Conservation (phyloP, 2,888 invertebrate species). For the Oscheius sp. region DNA sequence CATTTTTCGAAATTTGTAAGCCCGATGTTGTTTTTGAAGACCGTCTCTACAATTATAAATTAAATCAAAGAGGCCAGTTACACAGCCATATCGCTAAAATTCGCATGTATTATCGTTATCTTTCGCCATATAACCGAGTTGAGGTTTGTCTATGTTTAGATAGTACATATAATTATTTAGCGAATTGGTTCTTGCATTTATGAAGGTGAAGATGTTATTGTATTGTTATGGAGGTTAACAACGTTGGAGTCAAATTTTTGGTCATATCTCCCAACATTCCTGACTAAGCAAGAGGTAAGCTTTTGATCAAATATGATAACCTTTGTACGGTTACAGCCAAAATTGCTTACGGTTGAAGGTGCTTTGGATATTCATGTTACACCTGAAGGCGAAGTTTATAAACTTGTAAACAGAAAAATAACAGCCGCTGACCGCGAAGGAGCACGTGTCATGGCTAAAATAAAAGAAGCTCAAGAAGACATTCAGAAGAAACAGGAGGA, state of each 20-base stretch:
- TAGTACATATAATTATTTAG: constrained; percentile 41
- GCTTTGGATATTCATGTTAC: constrained; percentile 63
- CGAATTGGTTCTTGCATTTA: constrained; percentile 66
- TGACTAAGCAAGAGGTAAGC: constrained; percentile 59
- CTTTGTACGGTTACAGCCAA: constrained; percentile 38
- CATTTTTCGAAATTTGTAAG: constrained; percentile 55
- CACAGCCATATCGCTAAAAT: constrained; percentile 64
- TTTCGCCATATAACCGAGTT: constrained; percentile 67
- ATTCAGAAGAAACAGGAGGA: constrained; percentile 44
- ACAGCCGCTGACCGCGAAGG: constrained; percentile 62
- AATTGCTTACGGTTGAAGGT: constrained; percentile 57
- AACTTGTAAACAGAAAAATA: constrained; percentile 59
- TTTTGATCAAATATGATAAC: constrained; percentile 3
- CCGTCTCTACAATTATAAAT: constrained; percentile 61
- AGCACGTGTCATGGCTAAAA: constrained; percentile 51
- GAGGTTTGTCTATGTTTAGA: constrained; percentile 50
- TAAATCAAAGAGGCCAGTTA: constrained; percentile 40
- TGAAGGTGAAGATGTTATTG: constrained; percentile 66
- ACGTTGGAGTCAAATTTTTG: constrained; percentile 57
- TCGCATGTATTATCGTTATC: constrained; percentile 65
- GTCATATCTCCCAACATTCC: constrained; percentile 63
- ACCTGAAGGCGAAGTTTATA: constrained; percentile 56
- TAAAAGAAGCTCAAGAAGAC: constrained; percentile 53
- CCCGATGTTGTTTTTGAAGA: constrained; percentile 60
- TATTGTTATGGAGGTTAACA: constrained; percentile 62